A percentile compares a stretch with the other conserved stretches of the same genome.
Evolutionary conservation across 30 jellyfish, hydroid and myxozoan genomes (phyloP).

Genomic region (Aurelia coerulea): DNA sequence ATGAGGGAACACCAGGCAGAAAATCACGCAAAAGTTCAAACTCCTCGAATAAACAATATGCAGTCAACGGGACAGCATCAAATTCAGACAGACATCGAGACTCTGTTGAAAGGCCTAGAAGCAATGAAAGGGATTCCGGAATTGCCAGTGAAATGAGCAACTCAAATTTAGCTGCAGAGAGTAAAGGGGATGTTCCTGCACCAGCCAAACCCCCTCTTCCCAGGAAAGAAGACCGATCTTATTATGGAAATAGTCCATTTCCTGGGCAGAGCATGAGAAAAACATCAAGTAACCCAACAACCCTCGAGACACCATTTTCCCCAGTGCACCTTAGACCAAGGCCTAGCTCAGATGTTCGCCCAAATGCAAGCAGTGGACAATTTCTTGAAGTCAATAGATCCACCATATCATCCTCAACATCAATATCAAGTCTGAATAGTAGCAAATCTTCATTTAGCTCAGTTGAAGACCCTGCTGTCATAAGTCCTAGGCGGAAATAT

Average conservation of each 20-base stretch:
- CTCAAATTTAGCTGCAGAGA: constrained; percentile 22
- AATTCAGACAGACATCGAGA: constrained; percentile 16
- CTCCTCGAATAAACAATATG: constrained; percentile 16
- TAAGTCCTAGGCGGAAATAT: constrained; percentile 62
- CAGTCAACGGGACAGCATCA: constrained; percentile 38
- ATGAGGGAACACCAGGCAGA: constrained; percentile 55
- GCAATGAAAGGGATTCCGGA: constrained; percentile 77
- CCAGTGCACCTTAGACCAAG: constrained; percentile 73
- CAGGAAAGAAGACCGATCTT: constrained; percentile 83
- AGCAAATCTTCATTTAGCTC: constrained; percentile 90
- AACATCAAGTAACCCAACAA: constrained; percentile 91
- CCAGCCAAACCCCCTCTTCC: constrained; percentile 99
- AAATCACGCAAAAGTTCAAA: constrained; percentile 54
- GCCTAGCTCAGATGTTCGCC: constrained; percentile 72
- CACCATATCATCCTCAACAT: constrained; percentile 24
- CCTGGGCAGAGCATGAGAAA: constrained; percentile 80
- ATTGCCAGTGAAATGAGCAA: constrained; percentile 77
- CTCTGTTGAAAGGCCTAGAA: constrained; percentile 7
- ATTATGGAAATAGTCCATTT: constrained; percentile 89
- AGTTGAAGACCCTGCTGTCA: constrained; percentile 24
- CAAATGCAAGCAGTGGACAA: constrained; percentile 40
- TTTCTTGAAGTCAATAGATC: constrained; percentile 31
- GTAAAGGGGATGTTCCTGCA: constrained; percentile 49
- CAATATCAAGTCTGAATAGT: constrained; percentile 68
- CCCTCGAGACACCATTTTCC: constrained; percentile 43